A percentile compares a stretch with the other conserved stretches of the same genome.
Conservation (phyloP, 2,888 invertebrate species). For the Temnothorax rugatulus region DNA sequence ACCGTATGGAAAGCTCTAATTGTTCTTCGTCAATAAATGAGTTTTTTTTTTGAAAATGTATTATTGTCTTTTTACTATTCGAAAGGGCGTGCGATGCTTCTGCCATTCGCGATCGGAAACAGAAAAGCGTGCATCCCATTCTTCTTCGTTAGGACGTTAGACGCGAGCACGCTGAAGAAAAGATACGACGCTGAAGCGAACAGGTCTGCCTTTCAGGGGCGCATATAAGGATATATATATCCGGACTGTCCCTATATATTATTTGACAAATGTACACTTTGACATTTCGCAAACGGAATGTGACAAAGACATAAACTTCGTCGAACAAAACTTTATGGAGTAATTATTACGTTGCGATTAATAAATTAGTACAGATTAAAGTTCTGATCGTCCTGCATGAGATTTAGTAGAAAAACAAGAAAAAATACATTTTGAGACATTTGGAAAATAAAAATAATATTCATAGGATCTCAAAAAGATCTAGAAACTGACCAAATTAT, state of each 20-base stretch:
- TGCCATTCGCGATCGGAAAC: not conserved
- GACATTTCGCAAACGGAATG: not conserved
- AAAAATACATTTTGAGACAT: not conserved
- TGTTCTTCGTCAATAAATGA: not conserved
- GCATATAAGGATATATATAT: not conserved
- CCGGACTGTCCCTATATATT: not conserved
- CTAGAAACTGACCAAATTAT: not conserved
- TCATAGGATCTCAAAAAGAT: not conserved
- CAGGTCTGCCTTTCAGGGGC: constrained; percentile 31
- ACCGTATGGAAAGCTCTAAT: not conserved
- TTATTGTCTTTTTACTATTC: constrained; percentile 17
- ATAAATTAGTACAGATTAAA: constrained; percentile 8
- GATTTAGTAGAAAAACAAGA: not conserved
- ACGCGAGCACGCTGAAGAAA: constrained; percentile 33
- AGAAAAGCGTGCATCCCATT: constrained; percentile 37
- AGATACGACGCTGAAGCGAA: constrained; percentile 30
- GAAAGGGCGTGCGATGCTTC: not conserved
- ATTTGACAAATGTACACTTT: not conserved
- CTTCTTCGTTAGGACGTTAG: constrained; percentile 53
- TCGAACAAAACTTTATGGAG: not conserved
- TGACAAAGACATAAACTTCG: not conserved
- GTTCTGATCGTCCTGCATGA: not conserved
- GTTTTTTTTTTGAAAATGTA: not conserved
- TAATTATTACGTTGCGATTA: not conserved
- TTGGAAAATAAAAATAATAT: not conserved